Base-by-base conservation (phyloP, 2,113 vertebrate genomes). In the Eulemur macaco region DNA sequence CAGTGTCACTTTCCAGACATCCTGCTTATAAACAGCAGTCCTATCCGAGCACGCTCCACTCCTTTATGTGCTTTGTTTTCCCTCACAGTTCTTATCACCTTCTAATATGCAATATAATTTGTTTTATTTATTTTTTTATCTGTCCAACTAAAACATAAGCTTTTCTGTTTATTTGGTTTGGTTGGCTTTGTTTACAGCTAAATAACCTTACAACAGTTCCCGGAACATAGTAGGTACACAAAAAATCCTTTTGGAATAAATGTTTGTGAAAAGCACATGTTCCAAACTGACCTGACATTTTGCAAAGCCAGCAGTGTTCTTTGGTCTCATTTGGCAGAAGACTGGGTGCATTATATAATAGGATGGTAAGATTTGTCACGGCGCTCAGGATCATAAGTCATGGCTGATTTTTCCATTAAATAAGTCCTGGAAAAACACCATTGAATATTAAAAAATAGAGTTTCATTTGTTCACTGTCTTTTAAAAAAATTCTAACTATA, bases 161-260 rank as follows among this genome's bases (percentile, higher is more conserved):
- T 45, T 71, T 29, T 63, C 42, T 77, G 37, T 64, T 91, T 86
- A 13, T 29, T 76, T 83, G n/a, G 4, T 80, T 77, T n/a, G 8
- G 12, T 52, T 37, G 78, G 21, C 74, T 82, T 54, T 88, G 47
- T 92, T 85, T 85, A 42, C 1, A 29, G n/a, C 23, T 60, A 45
- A 64, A 34, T 52, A 15, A 6, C 3, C 39, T 88, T 85, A 80
- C 58, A 45, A 73, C 5, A 81, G 56, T 20, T 76, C 50, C 37
- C 85, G n/a, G n/a, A 20, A 81, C 27, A 21, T 34, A 58, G 42
- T 5, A 37, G 27, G 37, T 66, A 21, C 17, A 52, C 23, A 58
- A 58, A 68, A 86, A 58, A 13, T 68, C 17, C 4, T 94, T 77
- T 92, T 50, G 69, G n/a, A 89, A 89, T 71, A 94, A 95, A 95